Evolutionary conservation across 1,140 invertebrate species (phyloP).

Genomic region (Papilio polyxenes): DNA sequence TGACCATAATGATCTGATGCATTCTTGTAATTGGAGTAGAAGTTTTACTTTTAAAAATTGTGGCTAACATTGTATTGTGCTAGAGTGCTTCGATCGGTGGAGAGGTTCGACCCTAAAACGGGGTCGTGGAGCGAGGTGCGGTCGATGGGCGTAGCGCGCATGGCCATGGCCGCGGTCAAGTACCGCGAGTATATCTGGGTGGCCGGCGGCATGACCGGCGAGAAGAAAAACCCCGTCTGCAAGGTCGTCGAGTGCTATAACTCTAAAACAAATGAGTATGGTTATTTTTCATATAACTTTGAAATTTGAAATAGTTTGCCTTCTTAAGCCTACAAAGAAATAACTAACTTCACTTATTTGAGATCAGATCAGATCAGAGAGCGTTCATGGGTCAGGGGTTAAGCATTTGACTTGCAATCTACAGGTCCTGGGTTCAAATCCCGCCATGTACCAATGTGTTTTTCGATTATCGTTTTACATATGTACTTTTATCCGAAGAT

Average conservation of each 20-base stretch:
- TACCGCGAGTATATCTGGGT: constrained; percentile 84
- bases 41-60: not conserved
- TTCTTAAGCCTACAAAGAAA: not conserved
- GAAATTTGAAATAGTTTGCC: not conserved
- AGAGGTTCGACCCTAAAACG: constrained; percentile 81
- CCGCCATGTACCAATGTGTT: too few relatives aligned
- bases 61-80: constrained; percentile 22
- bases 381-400: too few relatives aligned
- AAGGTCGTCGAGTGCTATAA: constrained; percentile 83
- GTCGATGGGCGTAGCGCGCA: constrained; percentile 80
- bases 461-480: too few relatives aligned
- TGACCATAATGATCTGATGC: not conserved
- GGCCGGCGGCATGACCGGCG: constrained; percentile 83
- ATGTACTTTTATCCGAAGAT: too few relatives aligned
- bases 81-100: constrained; percentile 82
- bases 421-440: too few relatives aligned
- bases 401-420: too few relatives aligned
- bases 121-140: constrained; percentile 81
- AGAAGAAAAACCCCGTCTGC: constrained; percentile 78
- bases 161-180: constrained; percentile 81
- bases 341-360: not conserved
- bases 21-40: not conserved
- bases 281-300: constrained; percentile 23
- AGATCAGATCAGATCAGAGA: not conserved
- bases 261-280: constrained; percentile 81